Evolutionary conservation across 2,888 invertebrate genomes (phyloP), one percentile per base, ranked within the genome.

Genomic region (Colostygia pectinataria): DNA sequence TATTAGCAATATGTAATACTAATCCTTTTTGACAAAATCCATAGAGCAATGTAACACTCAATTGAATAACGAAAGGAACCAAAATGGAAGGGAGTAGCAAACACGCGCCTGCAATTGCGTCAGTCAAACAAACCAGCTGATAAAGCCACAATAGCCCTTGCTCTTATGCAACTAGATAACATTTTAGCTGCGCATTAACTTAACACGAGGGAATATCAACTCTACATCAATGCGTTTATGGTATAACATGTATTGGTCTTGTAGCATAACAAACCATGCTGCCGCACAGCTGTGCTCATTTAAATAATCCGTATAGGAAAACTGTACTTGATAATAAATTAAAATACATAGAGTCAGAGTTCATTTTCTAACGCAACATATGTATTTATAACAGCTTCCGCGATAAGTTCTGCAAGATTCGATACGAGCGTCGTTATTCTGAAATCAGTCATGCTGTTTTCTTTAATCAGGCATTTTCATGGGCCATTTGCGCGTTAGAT

Each of bases 161-260:
- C 75, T 74, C 80, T 86, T 86, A 84, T 83, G 84, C 83, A 87
- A 87, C 74, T 56, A 71, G 80, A 83, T 83, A 83, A 79, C 71
- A 63, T 59, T n/a, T n/a, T 52, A 64, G 62, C 68, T 81, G 78
- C 80, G 80, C 79, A 80, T 79, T 73, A 67, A 58, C 29, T 29
- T 20, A 46, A 29, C 24, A 23, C 68, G 59, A 29, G 15, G 65
- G 28, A 77, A 56, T 67, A 57, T 68, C 45, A 50, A 51, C 66
- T 61, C 38, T 75, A 69, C 53, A 9, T 0, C 1, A 10, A 28
- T 33, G 44, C 9, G 7, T 24, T 53, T 73, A 77, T 41, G 56
- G 65, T 31, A 42, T 48, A 72, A 55, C 71, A 66, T 74, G 57
- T 10, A 32, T 41, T 28, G 32, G n/a, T 18, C 2, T 5, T 33